A percentile compares a stretch with the other conserved stretches of the same genome.
Conservation (phyloP, 1,140 invertebrate species). For the Calycopis cecrops region DNA sequence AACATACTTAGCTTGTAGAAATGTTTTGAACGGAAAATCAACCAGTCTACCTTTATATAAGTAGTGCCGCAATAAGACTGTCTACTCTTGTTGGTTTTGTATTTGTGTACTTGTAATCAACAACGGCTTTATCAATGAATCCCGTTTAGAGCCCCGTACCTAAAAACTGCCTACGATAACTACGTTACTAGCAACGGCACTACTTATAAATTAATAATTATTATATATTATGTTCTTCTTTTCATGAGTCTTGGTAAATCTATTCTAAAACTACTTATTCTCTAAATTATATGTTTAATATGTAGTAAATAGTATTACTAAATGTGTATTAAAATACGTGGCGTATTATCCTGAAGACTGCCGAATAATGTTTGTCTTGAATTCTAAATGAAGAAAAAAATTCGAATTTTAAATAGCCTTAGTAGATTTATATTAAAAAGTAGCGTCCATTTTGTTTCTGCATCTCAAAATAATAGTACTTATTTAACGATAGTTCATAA, state of each 20-base stretch:
- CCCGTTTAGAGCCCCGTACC: too few species aligned
- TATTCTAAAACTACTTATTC: background rate
- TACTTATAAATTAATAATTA: background rate
- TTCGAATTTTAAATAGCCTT: constrained; percentile 4
- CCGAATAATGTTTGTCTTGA: background rate
- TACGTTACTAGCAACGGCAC: background rate
- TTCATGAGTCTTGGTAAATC: background rate
- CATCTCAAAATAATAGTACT: too few species aligned
- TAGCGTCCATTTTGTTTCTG: background rate
- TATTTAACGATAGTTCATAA: too few species aligned
- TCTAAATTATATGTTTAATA: background rate
- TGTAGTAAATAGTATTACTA: background rate
- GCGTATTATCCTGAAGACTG: background rate
- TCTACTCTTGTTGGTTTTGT: too few species aligned
- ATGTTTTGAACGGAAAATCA: too few species aligned
- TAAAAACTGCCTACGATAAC: too few species aligned
- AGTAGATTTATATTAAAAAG: constrained; percentile 3
- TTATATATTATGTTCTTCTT: too few species aligned
- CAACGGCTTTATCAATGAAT: too few species aligned
- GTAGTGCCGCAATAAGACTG: too few species aligned
- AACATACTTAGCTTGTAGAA: too few species aligned
- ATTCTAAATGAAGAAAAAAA: background rate
- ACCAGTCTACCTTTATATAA: too few species aligned
- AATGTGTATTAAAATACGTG: background rate
- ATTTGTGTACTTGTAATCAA: too few species aligned